These are phyloP conservation scores for Leptopilina boulardi DNA, from an alignment of 1,140 invertebrate species.

Conservation along the genomic window DNA sequence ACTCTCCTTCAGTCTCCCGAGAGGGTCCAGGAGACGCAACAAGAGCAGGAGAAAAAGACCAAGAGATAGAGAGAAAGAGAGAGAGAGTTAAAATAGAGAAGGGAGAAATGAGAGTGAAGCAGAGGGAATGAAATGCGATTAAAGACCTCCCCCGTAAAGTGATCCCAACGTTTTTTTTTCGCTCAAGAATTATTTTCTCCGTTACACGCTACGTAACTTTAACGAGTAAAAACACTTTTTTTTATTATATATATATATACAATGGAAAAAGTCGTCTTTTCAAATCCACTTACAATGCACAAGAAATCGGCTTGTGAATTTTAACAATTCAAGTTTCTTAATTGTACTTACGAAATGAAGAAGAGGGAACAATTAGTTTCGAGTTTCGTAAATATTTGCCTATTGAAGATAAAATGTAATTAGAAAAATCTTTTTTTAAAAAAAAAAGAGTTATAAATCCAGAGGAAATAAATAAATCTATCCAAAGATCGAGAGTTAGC, in stretches of 20 bases:
- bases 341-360: background rate
- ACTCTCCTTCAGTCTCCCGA: slow-evolving; percentile 54
- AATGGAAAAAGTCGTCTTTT: background rate
- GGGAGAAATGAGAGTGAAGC: slow-evolving; percentile 32
- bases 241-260: too few relatives aligned
- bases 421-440: too few relatives aligned
- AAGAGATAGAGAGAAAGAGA: too few relatives aligned
- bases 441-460: too few relatives aligned
- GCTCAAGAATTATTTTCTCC: slow-evolving; percentile 15
- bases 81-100: too few relatives aligned
- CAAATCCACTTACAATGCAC: background rate
- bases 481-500: too few relatives aligned
- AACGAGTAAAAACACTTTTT: slow-evolving; percentile 25
- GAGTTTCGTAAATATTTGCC: too few relatives aligned
- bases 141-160: slow-evolving; percentile 27
- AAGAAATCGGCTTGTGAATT: background rate
- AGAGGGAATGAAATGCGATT: slow-evolving; percentile 34
- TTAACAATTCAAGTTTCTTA: slow-evolving; percentile 14
- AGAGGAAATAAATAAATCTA: too few relatives aligned
- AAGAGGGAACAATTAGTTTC: too few relatives aligned
- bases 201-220: slow-evolving; percentile 23
- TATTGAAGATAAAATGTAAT: too few relatives aligned
- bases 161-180: slow-evolving; percentile 12
- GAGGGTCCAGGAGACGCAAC: slow-evolving; percentile 47
- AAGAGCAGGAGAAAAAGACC: slow-evolving; percentile 51